Evolutionary conservation across 2,888 invertebrate genomes (phyloP).

Genomic region (Phengaris arion): DNA sequence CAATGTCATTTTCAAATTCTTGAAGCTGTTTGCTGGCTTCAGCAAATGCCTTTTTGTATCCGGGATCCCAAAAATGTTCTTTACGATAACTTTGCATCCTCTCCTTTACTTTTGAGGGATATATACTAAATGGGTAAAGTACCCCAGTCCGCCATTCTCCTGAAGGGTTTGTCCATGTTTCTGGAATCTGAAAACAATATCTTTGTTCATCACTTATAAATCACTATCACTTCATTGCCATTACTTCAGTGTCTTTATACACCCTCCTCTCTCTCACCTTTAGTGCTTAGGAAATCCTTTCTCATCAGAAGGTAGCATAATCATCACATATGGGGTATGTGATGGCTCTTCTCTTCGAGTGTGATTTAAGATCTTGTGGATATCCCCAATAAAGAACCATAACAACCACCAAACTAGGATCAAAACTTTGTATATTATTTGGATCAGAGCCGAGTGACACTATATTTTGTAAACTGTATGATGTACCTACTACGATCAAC

Average conservation of each 20-base stretch:
- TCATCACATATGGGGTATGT: no score
- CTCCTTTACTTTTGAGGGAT: conserved; percentile 90
- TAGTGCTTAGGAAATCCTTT: no score
- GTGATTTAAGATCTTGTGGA: no score
- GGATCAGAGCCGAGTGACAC: neutral
- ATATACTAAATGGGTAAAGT: conserved; percentile 91
- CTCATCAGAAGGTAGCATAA: no score
- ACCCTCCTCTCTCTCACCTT: no score
- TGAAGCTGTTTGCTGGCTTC: conserved; percentile 87
- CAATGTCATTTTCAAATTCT: conserved; percentile 85
- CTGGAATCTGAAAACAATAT: conserved; percentile 83
- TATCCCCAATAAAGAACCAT: no score
- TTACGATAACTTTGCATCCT: conserved; percentile 89
- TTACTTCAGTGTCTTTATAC: no score
- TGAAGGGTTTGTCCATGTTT: conserved; percentile 89
- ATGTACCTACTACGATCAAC: neutral
- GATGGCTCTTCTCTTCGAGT: no score
- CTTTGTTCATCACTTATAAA: conserved; percentile 13
- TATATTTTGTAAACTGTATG: neutral
- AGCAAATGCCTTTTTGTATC: conserved; percentile 88
- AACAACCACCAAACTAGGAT: no score
- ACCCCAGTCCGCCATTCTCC: conserved; percentile 93
- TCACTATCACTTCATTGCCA: neutral
- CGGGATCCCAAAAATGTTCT: conserved; percentile 90
- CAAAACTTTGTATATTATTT: neutral